A percentile compares a stretch with the other conserved stretches of the same genome.
phyloP scores from a whole-genome alignment of 2,888 invertebrate genomes.

The Saturnia japonica region DNA sequence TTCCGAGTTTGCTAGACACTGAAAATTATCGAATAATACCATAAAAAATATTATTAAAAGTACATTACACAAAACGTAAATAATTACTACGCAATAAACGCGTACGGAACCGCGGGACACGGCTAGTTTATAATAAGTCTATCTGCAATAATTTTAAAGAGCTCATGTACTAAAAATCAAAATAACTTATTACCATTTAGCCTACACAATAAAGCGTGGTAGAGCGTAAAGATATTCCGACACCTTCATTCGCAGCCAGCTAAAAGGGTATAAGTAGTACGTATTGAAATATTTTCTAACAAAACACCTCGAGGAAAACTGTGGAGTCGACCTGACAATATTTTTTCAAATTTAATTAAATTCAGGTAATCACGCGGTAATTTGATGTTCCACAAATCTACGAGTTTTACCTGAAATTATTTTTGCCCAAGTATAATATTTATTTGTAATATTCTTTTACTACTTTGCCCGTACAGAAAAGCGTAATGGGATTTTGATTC shows the following conservation, averaged over 20 bases:
- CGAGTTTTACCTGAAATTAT: no score
- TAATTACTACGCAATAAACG: neutral
- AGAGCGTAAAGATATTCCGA: slow-evolving; percentile 4
- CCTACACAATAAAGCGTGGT: neutral
- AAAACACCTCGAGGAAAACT: slow-evolving; percentile 43
- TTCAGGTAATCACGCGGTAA: no score
- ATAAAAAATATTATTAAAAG: no score
- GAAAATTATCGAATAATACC: no score
- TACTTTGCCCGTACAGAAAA: no score
- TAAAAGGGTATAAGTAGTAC: slow-evolving; percentile 63
- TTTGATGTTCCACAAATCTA: no score
- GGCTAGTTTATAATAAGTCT: neutral
- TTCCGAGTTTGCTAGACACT: no score
- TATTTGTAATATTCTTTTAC: no score
- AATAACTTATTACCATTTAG: neutral
- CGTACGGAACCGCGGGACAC: neutral
- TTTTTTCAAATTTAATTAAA: neutral
- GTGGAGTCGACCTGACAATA: slow-evolving; percentile 38
- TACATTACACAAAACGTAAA: no score
- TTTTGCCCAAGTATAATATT: no score
- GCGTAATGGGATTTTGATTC: no score
- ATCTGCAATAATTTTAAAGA: neutral
- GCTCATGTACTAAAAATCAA: neutral
- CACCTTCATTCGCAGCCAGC: slow-evolving; percentile 44
- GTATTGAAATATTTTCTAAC: slow-evolving; percentile 72